Evolutionary conservation across 2,113 vertebrate species (phyloP).

Genomic region (Chloropsis cyanopogon): DNA sequence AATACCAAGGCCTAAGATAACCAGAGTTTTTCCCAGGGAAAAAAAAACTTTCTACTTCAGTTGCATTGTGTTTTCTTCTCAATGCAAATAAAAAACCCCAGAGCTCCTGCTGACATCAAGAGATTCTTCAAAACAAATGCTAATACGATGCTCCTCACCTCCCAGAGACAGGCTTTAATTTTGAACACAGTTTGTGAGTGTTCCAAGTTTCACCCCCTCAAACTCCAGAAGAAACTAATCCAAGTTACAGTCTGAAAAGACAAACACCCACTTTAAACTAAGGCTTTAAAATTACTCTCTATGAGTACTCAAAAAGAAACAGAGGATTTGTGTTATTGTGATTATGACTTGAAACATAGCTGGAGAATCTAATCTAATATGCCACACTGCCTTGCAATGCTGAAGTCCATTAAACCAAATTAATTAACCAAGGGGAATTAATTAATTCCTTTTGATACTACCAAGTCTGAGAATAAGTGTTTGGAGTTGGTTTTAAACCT

Average conservation of each 20-base stretch:
- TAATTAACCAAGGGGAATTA: constrained; percentile 26
- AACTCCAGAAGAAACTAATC: neutral
- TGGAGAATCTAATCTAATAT: neutral
- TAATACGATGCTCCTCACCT: neutral
- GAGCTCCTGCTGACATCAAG: neutral
- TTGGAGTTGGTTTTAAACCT: neutral
- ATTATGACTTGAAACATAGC: neutral
- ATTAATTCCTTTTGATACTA: constrained; percentile 14
- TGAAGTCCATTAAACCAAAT: constrained; percentile 15
- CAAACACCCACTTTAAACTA: neutral
- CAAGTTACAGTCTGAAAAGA: neutral
- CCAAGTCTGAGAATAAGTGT: neutral
- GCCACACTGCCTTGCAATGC: neutral
- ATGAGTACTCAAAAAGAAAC: neutral
- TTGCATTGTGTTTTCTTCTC: neutral
- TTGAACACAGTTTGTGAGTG: neutral
- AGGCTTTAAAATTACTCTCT: neutral
- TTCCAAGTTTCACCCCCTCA: neutral
- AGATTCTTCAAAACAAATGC: neutral
- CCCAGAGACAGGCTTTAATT: neutral
- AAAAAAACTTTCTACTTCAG: neutral
- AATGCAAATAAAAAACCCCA: neutral
- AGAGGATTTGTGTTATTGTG: neutral
- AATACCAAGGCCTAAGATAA: neutral
- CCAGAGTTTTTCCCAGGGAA: neutral